These are phyloP conservation scores for Caenorhabditis latens DNA, from an alignment of 1,140 invertebrate species.

Conservation along the genomic window DNA sequence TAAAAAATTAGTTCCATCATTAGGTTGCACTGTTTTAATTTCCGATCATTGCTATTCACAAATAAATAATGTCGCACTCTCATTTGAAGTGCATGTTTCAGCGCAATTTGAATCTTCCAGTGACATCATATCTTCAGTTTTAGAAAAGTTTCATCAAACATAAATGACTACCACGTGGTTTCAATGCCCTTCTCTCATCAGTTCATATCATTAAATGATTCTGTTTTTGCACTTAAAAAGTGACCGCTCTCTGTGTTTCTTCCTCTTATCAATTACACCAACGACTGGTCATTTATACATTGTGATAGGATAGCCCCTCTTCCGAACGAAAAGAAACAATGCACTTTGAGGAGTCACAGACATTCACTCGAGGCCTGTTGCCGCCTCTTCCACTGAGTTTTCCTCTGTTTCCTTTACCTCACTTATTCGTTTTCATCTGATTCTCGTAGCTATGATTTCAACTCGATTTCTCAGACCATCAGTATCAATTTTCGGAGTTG, in stretches of 20 bases:
- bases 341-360: constrained; percentile 49
- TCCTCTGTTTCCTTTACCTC: constrained; percentile 22
- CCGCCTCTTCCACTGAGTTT: not conserved
- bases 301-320: constrained; percentile 16
- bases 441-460: constrained; percentile 21
- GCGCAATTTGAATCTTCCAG: no score
- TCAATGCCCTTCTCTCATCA: not conserved
- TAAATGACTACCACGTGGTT: not conserved
- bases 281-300: constrained; percentile 42
- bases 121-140: no score
- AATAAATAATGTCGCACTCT: no score
- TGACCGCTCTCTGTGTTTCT: constrained; percentile 48
- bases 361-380: not conserved
- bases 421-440: not conserved
- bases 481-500: constrained; percentile 29
- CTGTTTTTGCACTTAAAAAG: constrained; percentile 12
- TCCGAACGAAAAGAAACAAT: not conserved
- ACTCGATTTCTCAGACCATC: constrained; percentile 25
- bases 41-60: no score
- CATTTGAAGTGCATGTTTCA: no score
- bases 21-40: no score
- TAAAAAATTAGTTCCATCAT: no score
- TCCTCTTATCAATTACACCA: constrained; percentile 33
- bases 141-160: no score
- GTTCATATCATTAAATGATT: not conserved